phyloP scores from a whole-genome alignment of 2,113 vertebrate species.

The Pica pica region DNA sequence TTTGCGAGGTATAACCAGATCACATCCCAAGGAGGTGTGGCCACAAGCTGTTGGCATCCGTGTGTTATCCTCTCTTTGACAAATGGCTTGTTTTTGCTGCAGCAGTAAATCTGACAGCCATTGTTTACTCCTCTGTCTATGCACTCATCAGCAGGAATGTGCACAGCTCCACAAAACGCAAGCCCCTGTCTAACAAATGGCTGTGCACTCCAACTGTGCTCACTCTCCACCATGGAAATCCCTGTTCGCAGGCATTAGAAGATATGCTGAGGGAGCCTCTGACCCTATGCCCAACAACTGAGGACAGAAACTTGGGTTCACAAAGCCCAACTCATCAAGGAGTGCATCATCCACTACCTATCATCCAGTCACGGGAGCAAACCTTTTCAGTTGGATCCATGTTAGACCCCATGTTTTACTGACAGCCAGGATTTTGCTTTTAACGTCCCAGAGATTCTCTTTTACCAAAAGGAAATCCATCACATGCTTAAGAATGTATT shows the following conservation, averaged over 20 bases:
- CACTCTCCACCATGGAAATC: background rate
- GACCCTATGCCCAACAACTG: background rate
- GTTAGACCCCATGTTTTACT: background rate
- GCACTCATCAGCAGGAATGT: background rate
- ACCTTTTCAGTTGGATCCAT: background rate
- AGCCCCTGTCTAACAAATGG: slow-evolving; percentile 21
- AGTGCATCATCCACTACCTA: background rate
- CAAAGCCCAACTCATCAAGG: background rate
- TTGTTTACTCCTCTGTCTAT: slow-evolving; percentile 41
- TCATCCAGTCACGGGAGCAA: background rate
- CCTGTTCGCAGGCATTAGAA: background rate
- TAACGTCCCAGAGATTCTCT: background rate
- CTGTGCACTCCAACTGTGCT: background rate
- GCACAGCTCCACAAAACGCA: background rate
- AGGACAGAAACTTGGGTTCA: background rate
- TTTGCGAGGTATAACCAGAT: background rate
- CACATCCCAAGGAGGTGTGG: background rate
- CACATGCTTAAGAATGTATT: background rate
- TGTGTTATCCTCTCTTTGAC: background rate
- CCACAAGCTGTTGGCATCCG: slow-evolving; percentile 5
- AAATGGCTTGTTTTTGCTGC: slow-evolving; percentile 50
- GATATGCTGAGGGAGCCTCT: background rate
- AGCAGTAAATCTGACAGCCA: slow-evolving; percentile 35
- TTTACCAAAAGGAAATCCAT: background rate
- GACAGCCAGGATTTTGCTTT: background rate